Evolutionary conservation across 2,797 vertebrate genomes (phyloP), one percentile per base, ranked within the genome.

Genomic region (Labroides dimidiatus): DNA sequence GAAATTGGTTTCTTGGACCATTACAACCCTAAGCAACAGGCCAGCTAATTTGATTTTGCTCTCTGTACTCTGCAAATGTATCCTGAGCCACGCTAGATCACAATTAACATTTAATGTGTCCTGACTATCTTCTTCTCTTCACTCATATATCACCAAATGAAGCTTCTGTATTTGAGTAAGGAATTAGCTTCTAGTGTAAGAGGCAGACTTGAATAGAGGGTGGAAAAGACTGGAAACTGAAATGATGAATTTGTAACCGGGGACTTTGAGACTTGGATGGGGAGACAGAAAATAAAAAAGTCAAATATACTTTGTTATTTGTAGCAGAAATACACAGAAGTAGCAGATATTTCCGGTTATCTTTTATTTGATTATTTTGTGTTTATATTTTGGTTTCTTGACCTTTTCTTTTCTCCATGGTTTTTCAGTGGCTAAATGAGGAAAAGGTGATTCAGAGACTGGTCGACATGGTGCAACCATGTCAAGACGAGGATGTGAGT

Each of bases 401-500:
- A 56, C 15, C 4, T 2, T 51, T 2, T 57, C n/a, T 66, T 27
- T 9, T 53, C 6, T 76, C 4, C 75, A 4, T 69, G 4, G 8
- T 68, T 19, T 90, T 90, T 27, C 84, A 99, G 98, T 99, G 97
- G 98, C 85, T 99, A 72, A 99, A 98, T 70, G 97, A 99, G 90
- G 97, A 99, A 92, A 96, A 95, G 75, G 95, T 99, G 81, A 99
- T 99, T 85, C 97, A 99, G 91, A 94, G 96, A 69, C 95, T 99
- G 69, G 96, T 99, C 85, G 97, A 98, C 86, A 96, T 99, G 76
- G 96, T 99, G 49, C 97, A 99, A 72, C 96, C 97, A 0, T 96
- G 94, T 91, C 97, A 99, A 92, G 97, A 99, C 89, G 98, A 99
- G 90, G 98, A 99, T 87, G 98, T 99, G 91, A 96, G 98, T 95